Evolutionary conservation across 1,140 invertebrate species (phyloP), one percentile per base, ranked within the genome.

Genomic region (Elymnias hypermnestra): DNA sequence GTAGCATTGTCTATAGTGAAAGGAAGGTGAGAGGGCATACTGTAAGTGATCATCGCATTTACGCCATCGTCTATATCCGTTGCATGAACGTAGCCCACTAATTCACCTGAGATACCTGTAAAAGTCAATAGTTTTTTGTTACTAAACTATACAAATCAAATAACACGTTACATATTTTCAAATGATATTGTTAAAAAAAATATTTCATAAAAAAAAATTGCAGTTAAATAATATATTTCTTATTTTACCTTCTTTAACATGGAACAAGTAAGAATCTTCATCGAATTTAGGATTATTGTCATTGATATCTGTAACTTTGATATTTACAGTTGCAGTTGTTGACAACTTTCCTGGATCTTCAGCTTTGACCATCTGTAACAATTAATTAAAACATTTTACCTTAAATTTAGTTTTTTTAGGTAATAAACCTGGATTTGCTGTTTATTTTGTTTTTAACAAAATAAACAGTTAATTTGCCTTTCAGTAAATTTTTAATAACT

Each of bases 271-370:
- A 0, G 94, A 93, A 6, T 86, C 85, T 15, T 90, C 90, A 3
- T 93, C 89, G 68, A 97, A 97, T 56, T 93, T 92, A 0, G 93
- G 94, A 83, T 94, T 96, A 53, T 96, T 95, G 60, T 97, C 95
- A 63, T 97, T 97, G 22, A 96, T 95, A 65, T 97, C 95, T 0
- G 94, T 94, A 0, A 97, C 93, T 68, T 92, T 93, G 10, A 97
- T 94, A 63, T 95, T 95, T 0, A 97, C 92, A 1, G 92, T 95
- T 0, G 94, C 92, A 1, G 92, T 94, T 50, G 91, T 94, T 0
- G 91, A 92, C 15, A 97, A 76, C 22, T 93, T 94, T 7, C 94
- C 94, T 9, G 91, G 90, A 74, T 97, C 95, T 74, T 95, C 94
- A 0, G 95, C 95, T 87, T 91, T 93, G 14, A 97, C 90, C 46